Conservation (phyloP, 2,113 vertebrate species). For the Osmerus eperlanus region DNA sequence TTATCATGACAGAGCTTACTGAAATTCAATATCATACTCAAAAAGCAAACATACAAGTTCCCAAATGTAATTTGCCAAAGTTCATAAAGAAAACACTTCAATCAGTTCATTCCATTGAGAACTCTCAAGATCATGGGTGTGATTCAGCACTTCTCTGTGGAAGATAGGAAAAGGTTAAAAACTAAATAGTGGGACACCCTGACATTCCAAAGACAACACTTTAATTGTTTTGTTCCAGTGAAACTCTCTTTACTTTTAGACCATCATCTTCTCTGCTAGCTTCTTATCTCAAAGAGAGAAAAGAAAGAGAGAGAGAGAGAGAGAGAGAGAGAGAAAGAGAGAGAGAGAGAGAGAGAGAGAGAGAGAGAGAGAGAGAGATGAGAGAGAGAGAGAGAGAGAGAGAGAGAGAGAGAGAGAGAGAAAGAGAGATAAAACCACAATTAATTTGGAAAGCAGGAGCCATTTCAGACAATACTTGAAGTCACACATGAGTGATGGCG, state of each 20-base stretch:
- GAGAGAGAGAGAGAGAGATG: conserved; percentile 29
- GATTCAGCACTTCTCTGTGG: not conserved
- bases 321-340: conserved; percentile 24
- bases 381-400: conserved; percentile 28
- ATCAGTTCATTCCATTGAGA: conserved; percentile 16
- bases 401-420: no score
- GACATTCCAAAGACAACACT: not conserved
- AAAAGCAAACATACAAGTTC: conserved; percentile 25
- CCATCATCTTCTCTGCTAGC: not conserved
- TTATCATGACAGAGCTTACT: conserved; percentile 31
- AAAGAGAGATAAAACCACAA: conserved; percentile 65
- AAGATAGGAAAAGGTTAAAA: no score
- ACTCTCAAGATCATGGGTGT: not conserved
- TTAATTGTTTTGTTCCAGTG: not conserved
- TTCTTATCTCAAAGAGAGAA: conserved; percentile 32
- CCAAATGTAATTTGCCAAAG: conserved; percentile 19
- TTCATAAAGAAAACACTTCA: conserved; percentile 35
- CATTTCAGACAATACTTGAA: conserved; percentile 67
- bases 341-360: conserved; percentile 32
- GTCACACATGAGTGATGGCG: conserved; percentile 68
- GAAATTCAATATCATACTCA: conserved; percentile 44
- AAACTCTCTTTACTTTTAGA: not conserved
- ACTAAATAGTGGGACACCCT: no score
- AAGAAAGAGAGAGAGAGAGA: not conserved
- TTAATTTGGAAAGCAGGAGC: conserved; percentile 65